Evolutionary conservation across 92 coral and sea anemone genomes (phyloP), one percentile per base, ranked within the genome.

Genomic region (Siderastrea radians): DNA sequence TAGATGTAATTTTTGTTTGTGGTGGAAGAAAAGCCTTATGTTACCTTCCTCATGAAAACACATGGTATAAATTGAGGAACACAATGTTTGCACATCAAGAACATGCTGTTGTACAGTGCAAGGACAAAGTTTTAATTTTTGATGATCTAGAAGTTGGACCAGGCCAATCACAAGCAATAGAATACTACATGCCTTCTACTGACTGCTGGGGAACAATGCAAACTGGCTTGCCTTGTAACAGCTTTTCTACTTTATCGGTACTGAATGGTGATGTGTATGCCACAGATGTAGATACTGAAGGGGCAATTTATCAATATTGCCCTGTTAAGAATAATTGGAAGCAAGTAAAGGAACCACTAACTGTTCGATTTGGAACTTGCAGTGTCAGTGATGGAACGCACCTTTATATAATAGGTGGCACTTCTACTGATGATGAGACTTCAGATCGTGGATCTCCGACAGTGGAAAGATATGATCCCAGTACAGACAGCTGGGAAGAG

Each of bases 21-120:
- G n/a, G n/a, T n/a, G n/a, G n/a, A n/a, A n/a, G n/a, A n/a, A n/a
- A n/a, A n/a, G n/a, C n/a, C n/a, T 82, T 79, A 67, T 86, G 93
- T 82, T 93, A 93, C 49, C 45, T 93, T 45, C 95, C 95, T 1
- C 72, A 82, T 58, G 89, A 93, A 16, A 69, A 54, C 16, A 65
- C 58, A 45, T 93, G 95, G 95, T 87, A 90, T 19, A 88, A 81
- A 59, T 79, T 93, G 5, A 75, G 89, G 1, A 79, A 85, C 3
- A 89, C 82, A 91, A 82, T 47, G 48, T 62, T 79, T 46, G 87
- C 86, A 64, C 88, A 91, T n/a, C 79, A 88, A 61, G 71, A 88
- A 3, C 91, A 93, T 58, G 93, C 93, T 7, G 58, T 89, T 4
- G 80, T 71, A 1, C 83, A 78, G 50, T 89, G 80, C 67, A 77